These are phyloP conservation scores for Paradoxurus hermaphroditus DNA, from an alignment of 2,113 vertebrate genomes.

Conservation along the genomic window DNA sequence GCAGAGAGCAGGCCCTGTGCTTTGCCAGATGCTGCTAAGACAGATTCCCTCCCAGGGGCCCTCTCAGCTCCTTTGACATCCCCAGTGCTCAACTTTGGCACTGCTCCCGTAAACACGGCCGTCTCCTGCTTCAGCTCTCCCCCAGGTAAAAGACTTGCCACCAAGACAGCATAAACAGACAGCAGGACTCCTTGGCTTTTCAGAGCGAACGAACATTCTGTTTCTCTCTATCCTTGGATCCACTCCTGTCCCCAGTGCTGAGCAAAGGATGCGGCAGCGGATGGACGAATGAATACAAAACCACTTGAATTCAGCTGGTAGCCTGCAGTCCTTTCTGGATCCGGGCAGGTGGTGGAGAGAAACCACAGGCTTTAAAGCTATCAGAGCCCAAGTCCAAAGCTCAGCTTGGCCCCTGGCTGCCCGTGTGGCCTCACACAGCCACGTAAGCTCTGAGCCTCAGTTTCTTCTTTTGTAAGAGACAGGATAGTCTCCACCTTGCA, in stretches of 20 bases:
- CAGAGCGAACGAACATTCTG: neutral
- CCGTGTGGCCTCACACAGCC: neutral
- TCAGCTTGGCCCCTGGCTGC: neutral
- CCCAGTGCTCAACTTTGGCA: neutral
- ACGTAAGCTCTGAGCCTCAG: neutral
- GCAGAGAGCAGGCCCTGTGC: neutral
- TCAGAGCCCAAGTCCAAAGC: neutral
- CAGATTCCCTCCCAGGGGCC: neutral
- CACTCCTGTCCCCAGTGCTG: neutral
- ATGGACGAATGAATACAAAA: rapidly evolving
- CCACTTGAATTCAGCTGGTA: neutral
- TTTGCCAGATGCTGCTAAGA: neutral
- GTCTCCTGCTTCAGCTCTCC: neutral
- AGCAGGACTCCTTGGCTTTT: neutral
- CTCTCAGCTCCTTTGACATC: neutral
- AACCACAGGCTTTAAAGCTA: neutral
- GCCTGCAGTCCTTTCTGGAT: neutral
- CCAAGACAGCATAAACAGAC: slow-evolving; percentile 25
- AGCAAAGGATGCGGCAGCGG: neutral
- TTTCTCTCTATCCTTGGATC: neutral
- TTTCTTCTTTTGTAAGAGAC: neutral
- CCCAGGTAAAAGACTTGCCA: neutral
- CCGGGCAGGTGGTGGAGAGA: neutral
- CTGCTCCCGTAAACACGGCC: neutral
- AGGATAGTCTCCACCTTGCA: neutral